Conservation (phyloP, 1,140 invertebrate genomes). For the Cydia fagiglandana region DNA sequence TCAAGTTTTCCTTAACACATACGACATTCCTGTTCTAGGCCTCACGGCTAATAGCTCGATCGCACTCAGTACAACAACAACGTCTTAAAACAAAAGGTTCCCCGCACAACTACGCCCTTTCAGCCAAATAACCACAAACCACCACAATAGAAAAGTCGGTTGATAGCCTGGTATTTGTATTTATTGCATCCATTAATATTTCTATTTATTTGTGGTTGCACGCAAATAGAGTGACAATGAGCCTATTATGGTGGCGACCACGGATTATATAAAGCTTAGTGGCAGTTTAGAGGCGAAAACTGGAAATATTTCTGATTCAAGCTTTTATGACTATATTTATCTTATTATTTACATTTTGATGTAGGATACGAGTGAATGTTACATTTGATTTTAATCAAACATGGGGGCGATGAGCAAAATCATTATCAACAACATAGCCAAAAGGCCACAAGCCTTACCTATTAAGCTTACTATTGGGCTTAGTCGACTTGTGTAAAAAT, state of each 20-base stretch:
- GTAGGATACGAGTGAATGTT: too few species aligned
- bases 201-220: conserved; percentile 5
- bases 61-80: background rate
- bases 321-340: background rate
- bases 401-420: too few species aligned
- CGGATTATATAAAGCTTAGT: conserved; percentile 6
- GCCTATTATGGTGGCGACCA: background rate
- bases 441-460: too few species aligned
- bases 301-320: background rate
- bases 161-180: background rate
- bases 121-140: background rate
- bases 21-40: background rate
- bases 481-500: too few species aligned
- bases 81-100: background rate
- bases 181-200: background rate
- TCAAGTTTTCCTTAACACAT: background rate
- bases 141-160: background rate
- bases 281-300: background rate
- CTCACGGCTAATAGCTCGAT: background rate
- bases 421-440: too few species aligned
- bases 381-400: too few species aligned
- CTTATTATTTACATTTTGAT: too few species aligned
- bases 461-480: too few species aligned
- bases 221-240: conserved; percentile 1
- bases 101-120: background rate